phyloP scores from a whole-genome alignment of 2,797 vertebrate species.

The Ibycter americanus region DNA sequence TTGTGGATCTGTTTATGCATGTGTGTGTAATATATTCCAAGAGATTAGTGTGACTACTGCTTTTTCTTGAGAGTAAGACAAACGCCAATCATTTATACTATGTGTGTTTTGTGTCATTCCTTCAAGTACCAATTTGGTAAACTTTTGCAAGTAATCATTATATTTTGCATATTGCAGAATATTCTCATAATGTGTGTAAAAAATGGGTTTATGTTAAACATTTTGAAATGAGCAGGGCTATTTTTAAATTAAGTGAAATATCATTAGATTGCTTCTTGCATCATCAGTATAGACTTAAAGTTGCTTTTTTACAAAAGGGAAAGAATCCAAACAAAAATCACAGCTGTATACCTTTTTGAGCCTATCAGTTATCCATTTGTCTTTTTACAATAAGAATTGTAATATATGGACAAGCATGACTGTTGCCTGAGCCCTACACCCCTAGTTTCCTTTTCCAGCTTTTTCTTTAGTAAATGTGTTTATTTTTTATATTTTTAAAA shows the following conservation, averaged over 20 bases:
- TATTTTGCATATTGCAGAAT: not conserved
- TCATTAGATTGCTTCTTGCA: not conserved
- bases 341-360: not conserved
- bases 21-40: not conserved
- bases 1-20: not conserved
- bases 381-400: not conserved
- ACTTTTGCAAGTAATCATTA: not conserved
- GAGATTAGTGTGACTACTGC: not conserved
- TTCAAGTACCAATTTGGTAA: not conserved
- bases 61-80: not conserved
- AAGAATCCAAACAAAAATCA: not conserved
- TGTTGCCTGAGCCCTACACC: not conserved
- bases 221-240: not conserved
- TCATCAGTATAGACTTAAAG: not conserved
- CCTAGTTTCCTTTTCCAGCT: not conserved
- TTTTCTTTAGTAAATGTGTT: not conserved
- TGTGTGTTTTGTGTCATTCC: not conserved
- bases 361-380: not conserved
- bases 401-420: not conserved
- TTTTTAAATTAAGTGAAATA: not conserved
- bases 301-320: not conserved
- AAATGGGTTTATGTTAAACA: not conserved
- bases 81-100: rapidly evolving
- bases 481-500: not conserved
- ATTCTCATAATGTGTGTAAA: not conserved